Evolutionary conservation across 2,888 invertebrate species (phyloP), one percentile per base, ranked within the genome.

Genomic region (Phymatocera aterrima): DNA sequence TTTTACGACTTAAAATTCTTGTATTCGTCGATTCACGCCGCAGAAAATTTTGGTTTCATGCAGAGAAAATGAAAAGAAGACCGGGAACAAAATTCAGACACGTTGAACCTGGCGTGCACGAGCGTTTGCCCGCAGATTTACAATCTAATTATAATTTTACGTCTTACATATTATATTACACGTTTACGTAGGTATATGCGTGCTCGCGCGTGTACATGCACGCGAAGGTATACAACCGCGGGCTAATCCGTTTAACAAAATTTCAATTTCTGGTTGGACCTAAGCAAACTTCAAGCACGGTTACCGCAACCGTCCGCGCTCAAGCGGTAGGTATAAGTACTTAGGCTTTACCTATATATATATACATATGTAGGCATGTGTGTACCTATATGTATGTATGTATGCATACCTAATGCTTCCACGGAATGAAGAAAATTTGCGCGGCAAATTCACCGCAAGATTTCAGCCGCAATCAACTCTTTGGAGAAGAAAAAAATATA

Each of bases 181-280:
- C n/a, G n/a, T n/a, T n/a, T n/a, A n/a, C 18, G 54, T 54, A 18
- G 54, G 34, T n/a, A 68, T 37, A 46, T 68, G 6, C 18, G 37
- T 10, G 3, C n/a, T 6, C n/a, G 5, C 5, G 51, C n/a, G 18
- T 15, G 51, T 51, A 51, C n/a, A 10, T 60, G 4, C 28, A 60
- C n/a, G 28, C 12, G n/a, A 3, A 60, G 2, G 46, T 68, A 68
- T 68, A 68, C 68, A 24, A 46, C 40, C 40, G 34, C 31, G 24
- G 43, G 57, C 84, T 89, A 88, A 89, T 89, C 88, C 89, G 86
- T 88, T 87, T 85, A 87, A 86, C 88, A 89, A 90, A 90, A 89
- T 90, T 90, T 87, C 88, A 89, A 89, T 89, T 88, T 89, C 88
- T 88, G 87, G 83, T 83, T 84, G 84, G 84, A 85, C 86, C 87